phyloP scores from a whole-genome alignment of 2,113 vertebrate genomes.

The Elaphurus davidianus region DNA sequence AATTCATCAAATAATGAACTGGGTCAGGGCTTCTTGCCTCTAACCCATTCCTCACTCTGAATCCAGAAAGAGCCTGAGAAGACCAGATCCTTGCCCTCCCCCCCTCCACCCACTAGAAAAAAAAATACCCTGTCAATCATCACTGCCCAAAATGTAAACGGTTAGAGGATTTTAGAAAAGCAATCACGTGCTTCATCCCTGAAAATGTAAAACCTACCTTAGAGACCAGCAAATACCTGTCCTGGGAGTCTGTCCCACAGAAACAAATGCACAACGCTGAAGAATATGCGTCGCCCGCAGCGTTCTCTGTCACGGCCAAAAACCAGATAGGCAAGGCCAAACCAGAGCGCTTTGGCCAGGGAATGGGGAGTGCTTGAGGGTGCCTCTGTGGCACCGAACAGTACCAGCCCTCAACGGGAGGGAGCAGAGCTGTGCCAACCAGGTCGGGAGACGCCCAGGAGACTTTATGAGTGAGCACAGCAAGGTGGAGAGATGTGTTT shows the following conservation, averaged over 20 bases:
- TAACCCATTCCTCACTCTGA: background rate
- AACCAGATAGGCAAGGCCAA: background rate
- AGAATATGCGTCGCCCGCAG: background rate
- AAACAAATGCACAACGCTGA: background rate
- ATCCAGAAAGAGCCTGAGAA: background rate
- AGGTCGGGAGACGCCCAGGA: rapidly evolving
- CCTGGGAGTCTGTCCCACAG: background rate
- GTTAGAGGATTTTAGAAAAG: background rate
- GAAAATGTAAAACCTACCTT: background rate
- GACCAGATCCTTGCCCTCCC: background rate
- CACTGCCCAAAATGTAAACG: background rate
- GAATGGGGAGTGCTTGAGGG: rapidly evolving
- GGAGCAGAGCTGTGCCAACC: rapidly evolving
- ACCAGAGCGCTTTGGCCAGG: background rate
- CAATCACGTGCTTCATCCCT: background rate
- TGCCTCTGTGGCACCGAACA: rapidly evolving
- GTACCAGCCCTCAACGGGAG: background rate
- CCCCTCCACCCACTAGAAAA: background rate
- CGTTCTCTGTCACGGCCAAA: background rate
- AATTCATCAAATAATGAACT: background rate
- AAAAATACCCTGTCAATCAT: background rate
- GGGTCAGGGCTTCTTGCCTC: background rate
- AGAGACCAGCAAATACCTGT: background rate
- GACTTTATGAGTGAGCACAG: background rate
- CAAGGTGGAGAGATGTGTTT: rapidly evolving